These are phyloP conservation scores for Propithecus deckenii DNA, from an alignment of 2,797 vertebrate genomes.

Conservation along the genomic window DNA sequence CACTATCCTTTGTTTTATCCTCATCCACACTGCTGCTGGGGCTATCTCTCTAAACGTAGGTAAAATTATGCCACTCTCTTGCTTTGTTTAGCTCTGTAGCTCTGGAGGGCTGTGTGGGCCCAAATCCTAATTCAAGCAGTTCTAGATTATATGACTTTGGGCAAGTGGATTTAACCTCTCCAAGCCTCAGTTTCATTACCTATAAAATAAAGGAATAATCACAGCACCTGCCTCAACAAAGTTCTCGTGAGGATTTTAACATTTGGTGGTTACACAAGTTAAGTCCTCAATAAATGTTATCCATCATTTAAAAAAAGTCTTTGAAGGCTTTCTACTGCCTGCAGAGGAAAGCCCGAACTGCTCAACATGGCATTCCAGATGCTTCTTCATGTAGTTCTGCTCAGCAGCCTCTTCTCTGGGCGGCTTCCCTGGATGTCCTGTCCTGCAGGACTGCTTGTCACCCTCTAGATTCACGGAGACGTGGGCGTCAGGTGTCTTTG, in stretches of 20 bases:
- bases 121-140: neutral
- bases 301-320: neutral
- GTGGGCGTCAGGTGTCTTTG: neutral
- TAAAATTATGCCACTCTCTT: neutral
- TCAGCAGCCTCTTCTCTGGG: neutral
- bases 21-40: neutral
- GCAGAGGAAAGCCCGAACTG: neutral
- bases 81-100: neutral
- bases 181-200: neutral
- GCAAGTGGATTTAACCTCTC: neutral
- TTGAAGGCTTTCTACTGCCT: neutral
- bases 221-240: neutral
- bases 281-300: neutral
- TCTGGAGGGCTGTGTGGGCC: neutral
- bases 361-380: neutral
- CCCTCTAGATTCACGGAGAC: neutral
- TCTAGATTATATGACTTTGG: neutral
- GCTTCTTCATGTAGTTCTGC: neutral
- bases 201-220: neutral
- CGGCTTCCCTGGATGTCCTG: neutral
- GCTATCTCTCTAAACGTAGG: neutral
- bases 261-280: neutral
- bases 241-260: slow-evolving; percentile 5
- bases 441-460: neutral
- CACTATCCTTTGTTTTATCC: neutral